Percentiles rank a stretch among this genome's conserved stretches.
These are phyloP conservation scores for Listrodromus nycthemerus DNA, from an alignment of 2,888 invertebrate genomes.

Conservation along the genomic window DNA sequence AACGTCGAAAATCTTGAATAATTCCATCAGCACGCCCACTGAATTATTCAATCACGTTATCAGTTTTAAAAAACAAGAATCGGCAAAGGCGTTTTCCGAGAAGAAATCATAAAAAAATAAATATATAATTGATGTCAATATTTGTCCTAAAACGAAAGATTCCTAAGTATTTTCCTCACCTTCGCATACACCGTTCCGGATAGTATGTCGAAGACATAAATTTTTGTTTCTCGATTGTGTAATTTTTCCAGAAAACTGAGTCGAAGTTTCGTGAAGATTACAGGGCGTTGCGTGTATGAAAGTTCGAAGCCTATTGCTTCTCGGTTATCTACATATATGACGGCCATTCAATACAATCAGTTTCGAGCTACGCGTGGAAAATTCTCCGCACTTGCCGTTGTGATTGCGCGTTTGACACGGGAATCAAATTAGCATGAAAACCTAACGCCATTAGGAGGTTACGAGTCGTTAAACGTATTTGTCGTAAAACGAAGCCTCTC, in stretches of 20 bases:
- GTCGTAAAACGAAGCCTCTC: slow-evolving; percentile 39
- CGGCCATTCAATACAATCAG: slow-evolving; percentile 24
- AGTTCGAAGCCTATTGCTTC: slow-evolving; percentile 2
- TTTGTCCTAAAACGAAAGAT: too few species aligned
- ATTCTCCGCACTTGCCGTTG: slow-evolving; percentile 30
- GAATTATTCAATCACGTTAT: too few species aligned
- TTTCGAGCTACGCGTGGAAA: background rate
- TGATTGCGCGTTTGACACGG: slow-evolving; percentile 70
- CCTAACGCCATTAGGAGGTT: slow-evolving; percentile 66
- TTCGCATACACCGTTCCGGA: too few species aligned
- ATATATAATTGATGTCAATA: too few species aligned
- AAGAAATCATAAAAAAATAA: too few species aligned
- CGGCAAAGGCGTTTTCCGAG: too few species aligned
- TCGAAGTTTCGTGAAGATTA: background rate
- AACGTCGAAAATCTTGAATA: too few species aligned
- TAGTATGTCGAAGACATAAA: background rate
- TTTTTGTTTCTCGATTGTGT: background rate
- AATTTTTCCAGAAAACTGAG: background rate
- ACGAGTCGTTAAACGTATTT: slow-evolving; percentile 63
- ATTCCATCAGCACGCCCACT: too few species aligned
- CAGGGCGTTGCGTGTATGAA: slow-evolving; percentile 12
- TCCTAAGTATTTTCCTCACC: background rate
- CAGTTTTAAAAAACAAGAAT: too few species aligned
- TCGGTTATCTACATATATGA: background rate
- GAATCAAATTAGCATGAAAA: slow-evolving; percentile 78